Conservation (phyloP, 2,888 invertebrate species). For the Therioaphis trifolii region DNA sequence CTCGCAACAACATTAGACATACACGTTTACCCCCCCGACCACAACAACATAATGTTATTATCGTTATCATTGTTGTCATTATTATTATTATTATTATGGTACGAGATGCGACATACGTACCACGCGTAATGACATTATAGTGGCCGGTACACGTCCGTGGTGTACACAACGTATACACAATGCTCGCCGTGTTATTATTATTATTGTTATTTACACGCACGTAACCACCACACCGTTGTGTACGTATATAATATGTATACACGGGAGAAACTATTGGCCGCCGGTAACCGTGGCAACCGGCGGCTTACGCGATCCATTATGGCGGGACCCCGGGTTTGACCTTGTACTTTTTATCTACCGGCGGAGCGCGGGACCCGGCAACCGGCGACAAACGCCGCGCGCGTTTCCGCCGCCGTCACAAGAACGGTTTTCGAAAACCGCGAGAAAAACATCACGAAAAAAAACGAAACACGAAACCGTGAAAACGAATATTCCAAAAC, state of each 20-base stretch:
- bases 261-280: not conserved
- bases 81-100: too few species aligned
- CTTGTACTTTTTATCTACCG: constrained; percentile 59
- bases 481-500: not conserved
- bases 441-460: too few species aligned
- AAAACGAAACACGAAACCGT: not conserved
- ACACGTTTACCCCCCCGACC: too few species aligned
- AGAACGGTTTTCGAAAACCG: not conserved
- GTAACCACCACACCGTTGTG: too few species aligned
- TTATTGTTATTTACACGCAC: not conserved
- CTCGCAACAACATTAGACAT: not conserved
- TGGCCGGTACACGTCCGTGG: not conserved
- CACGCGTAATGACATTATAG: too few species aligned
- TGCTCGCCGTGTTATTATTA: not conserved
- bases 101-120: too few species aligned
- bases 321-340: constrained; percentile 58
- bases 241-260: too few species aligned
- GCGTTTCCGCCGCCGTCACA: not conserved
- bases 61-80: too few species aligned
- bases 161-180: not conserved
- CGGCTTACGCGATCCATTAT: constrained; percentile 61
- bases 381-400: constrained; percentile 44
- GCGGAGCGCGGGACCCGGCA: constrained; percentile 56
- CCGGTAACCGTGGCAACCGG: constrained; percentile 48
- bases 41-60: too few species aligned